These are phyloP conservation scores for Andrena trimmerana DNA, from an alignment of 2,888 invertebrate species.

Conservation along the genomic window DNA sequence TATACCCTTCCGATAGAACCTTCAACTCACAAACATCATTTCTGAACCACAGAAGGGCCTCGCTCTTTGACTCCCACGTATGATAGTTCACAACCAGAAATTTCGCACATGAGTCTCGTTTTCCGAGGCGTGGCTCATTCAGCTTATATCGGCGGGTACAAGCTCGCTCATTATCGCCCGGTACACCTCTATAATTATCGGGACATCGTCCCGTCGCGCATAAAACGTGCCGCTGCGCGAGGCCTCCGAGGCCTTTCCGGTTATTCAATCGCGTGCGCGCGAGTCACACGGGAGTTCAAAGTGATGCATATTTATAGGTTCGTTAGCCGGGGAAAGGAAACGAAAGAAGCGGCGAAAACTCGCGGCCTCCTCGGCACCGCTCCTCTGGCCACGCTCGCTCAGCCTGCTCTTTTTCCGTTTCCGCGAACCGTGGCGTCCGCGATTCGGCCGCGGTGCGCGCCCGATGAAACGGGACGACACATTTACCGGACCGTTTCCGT, in stretches of 20 bases:
- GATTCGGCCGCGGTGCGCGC: conserved; percentile 24
- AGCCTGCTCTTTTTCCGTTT: conserved; percentile 34
- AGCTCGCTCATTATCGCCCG: conserved; percentile 59
- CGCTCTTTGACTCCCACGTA: too few species aligned
- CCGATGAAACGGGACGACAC: conserved; percentile 43
- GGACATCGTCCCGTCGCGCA: conserved; percentile 53
- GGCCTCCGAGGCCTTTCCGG: conserved; percentile 66
- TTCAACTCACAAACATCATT: too few species aligned
- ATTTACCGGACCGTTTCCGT: conserved; percentile 30
- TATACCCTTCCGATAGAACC: too few species aligned
- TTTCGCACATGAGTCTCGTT: neutral
- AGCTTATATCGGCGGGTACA: conserved; percentile 53
- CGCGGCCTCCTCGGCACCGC: conserved; percentile 12
- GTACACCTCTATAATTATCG: conserved; percentile 64
- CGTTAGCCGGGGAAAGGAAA: conserved; percentile 70
- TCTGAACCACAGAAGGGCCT: too few species aligned
- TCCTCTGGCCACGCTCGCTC: neutral
- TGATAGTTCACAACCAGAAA: neutral
- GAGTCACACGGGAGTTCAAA: conserved; percentile 73
- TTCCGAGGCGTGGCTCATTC: conserved; percentile 27
- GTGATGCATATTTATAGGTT: conserved; percentile 78
- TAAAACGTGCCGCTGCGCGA: conserved; percentile 41
- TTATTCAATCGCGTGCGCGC: conserved; percentile 71
- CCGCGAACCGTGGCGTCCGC: conserved; percentile 32
- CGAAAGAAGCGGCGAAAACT: conserved; percentile 64